phyloP scores from a whole-genome alignment of 2,797 vertebrate genomes.

The Apogon talboti region DNA sequence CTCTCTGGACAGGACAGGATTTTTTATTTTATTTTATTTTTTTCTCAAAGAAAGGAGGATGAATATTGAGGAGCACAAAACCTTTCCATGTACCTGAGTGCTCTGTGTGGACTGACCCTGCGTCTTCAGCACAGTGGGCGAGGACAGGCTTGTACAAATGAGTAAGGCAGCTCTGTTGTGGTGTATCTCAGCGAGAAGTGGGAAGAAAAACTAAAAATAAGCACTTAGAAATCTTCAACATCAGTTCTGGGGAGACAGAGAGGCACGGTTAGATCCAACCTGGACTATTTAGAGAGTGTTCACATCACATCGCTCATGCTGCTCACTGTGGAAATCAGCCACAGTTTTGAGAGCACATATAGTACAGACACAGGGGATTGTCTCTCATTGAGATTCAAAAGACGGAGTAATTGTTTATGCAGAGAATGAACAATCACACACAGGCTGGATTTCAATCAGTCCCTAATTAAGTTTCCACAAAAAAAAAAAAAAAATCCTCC shows the following conservation, averaged over 20 bases:
- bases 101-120: constrained; percentile 12
- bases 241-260: constrained; percentile 65
- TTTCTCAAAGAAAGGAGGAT: constrained; percentile 26
- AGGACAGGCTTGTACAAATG: constrained; percentile 56
- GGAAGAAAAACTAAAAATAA: constrained; percentile 81
- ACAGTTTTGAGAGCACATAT: constrained; percentile 75
- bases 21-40: too few species aligned
- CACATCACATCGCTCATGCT: constrained; percentile 82
- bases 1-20: constrained; percentile 27
- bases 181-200: constrained; percentile 87
- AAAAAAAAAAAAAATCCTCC: not conserved
- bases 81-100: constrained; percentile 1
- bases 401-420: constrained; percentile 33
- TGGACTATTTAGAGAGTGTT: constrained; percentile 86
- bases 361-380: constrained; percentile 55
- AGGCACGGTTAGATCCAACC: constrained; percentile 82
- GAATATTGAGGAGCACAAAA: constrained; percentile 15
- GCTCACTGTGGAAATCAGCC: constrained; percentile 88
- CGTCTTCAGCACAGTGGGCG: constrained; percentile 32
- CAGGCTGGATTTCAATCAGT: constrained; percentile 40
- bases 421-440: constrained; percentile 30
- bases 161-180: constrained; percentile 89
- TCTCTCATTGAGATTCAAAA: constrained; percentile 61
- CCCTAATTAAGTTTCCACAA: constrained; percentile 33
- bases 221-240: constrained; percentile 48